Evolutionary conservation across 1,140 invertebrate genomes (phyloP).

Genomic region (Bicyclus anynana): DNA sequence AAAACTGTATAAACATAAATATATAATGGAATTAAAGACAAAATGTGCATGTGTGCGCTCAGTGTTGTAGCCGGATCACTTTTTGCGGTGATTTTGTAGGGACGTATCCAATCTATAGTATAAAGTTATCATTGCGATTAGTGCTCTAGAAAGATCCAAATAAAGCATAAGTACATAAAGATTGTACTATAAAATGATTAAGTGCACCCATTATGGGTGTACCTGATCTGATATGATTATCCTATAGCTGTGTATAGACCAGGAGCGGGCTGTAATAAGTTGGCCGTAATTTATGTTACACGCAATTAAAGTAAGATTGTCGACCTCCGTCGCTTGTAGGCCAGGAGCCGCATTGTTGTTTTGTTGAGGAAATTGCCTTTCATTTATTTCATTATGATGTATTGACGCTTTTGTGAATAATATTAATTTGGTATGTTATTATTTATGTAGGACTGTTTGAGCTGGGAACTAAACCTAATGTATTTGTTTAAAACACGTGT

Average conservation of each 20-base stretch:
- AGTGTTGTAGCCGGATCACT: too few species aligned
- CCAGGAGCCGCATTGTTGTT: conserved; percentile 29
- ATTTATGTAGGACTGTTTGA: too few species aligned
- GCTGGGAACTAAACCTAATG: too few species aligned
- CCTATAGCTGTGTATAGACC: conserved; percentile 43
- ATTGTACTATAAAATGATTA: background rate
- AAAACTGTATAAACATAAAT: too few species aligned
- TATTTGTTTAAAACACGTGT: too few species aligned
- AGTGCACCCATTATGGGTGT: background rate
- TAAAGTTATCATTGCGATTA: too few species aligned
- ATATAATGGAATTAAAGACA: too few species aligned
- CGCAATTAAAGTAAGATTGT: conserved; percentile 75
- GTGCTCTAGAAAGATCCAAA: too few species aligned
- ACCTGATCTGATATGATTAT: background rate
- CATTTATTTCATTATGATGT: background rate
- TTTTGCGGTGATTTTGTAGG: too few species aligned
- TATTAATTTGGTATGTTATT: background rate
- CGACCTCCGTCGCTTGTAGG: conserved; percentile 31
- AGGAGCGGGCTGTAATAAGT: conserved; percentile 71
- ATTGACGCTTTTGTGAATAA: background rate
- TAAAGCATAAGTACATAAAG: background rate
- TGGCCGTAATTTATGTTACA: conserved; percentile 70
- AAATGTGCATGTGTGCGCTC: too few species aligned
- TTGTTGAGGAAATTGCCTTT: conserved; percentile 22
- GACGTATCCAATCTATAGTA: too few species aligned